These are phyloP conservation scores for Rattus rattus DNA, from an alignment of 2,113 vertebrate genomes.

Conservation along the genomic window DNA sequence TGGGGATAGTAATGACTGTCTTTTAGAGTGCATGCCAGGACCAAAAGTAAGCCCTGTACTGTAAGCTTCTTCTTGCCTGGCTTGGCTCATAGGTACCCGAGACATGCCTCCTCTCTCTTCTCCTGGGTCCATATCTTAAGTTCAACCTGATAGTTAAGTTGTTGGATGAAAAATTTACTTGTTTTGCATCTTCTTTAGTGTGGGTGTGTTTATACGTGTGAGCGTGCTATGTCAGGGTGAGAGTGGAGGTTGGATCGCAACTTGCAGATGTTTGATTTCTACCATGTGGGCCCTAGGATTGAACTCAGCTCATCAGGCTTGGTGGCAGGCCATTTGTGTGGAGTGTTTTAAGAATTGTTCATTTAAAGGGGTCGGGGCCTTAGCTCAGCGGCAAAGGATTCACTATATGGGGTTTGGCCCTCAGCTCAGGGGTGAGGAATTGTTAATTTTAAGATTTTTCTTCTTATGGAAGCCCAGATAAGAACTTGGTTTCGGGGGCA, in stretches of 20 bases:
- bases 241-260: background rate
- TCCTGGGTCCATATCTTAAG: background rate
- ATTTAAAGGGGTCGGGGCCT: background rate
- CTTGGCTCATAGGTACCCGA: background rate
- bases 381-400: background rate
- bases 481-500: constrained; percentile 24
- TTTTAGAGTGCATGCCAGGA: background rate
- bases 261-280: too few species aligned
- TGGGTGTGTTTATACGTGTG: background rate
- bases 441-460: background rate
- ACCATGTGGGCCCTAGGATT: background rate
- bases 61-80: background rate
- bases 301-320: background rate
- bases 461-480: constrained; percentile 1
- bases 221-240: background rate
- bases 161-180: background rate
- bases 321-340: background rate
- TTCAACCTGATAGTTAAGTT: constrained; percentile 33
- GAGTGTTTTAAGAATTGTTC: constrained; percentile 42
- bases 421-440: background rate
- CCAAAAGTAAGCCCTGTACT: background rate
- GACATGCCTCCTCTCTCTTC: background rate
- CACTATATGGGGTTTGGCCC: background rate
- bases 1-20: constrained; percentile 14
- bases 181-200: background rate